Percentiles rank a stretch among this genome's conserved stretches.
Conservation (phyloP, 2,797 vertebrate species). For the Pteropus rufus region DNA sequence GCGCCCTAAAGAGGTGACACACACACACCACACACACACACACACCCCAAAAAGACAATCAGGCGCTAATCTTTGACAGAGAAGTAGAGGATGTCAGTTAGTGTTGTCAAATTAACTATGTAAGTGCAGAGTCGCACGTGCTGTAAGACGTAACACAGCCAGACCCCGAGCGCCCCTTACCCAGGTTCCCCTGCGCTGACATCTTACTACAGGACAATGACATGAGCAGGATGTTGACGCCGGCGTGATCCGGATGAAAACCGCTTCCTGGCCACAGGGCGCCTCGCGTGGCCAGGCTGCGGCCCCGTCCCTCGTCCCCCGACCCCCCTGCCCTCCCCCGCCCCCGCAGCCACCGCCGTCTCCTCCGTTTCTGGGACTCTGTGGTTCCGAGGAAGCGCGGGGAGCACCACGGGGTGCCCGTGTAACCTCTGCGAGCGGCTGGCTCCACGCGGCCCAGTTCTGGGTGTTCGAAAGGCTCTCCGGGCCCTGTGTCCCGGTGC, state of each 20-base stretch:
- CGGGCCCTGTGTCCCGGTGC: fast-evolving
- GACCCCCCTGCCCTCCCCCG: fast-evolving
- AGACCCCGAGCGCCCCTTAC: fast-evolving
- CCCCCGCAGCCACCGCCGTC: background rate
- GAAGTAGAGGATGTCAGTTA: fast-evolving
- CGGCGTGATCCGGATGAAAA: fast-evolving
- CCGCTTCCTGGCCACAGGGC: background rate
- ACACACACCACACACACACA: fast-evolving
- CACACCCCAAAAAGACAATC: background rate
- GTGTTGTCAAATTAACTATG: background rate
- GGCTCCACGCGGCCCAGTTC: no score
- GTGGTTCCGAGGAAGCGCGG: no score
- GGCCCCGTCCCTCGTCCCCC: no score
- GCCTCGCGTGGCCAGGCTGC: fast-evolving
- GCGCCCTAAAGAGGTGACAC: background rate
- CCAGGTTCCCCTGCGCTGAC: background rate
- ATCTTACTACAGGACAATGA: no score
- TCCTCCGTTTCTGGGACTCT: fast-evolving
- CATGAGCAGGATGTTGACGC: fast-evolving
- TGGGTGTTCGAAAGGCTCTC: fast-evolving
- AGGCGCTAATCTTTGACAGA: background rate
- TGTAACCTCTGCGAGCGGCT: no score
- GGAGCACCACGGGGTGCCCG: no score
- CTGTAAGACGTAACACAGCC: background rate
- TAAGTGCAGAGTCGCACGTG: background rate